These are phyloP conservation scores for Nannobrachium achirus DNA, from an alignment of 2,113 vertebrate genomes.

Conservation along the genomic window DNA sequence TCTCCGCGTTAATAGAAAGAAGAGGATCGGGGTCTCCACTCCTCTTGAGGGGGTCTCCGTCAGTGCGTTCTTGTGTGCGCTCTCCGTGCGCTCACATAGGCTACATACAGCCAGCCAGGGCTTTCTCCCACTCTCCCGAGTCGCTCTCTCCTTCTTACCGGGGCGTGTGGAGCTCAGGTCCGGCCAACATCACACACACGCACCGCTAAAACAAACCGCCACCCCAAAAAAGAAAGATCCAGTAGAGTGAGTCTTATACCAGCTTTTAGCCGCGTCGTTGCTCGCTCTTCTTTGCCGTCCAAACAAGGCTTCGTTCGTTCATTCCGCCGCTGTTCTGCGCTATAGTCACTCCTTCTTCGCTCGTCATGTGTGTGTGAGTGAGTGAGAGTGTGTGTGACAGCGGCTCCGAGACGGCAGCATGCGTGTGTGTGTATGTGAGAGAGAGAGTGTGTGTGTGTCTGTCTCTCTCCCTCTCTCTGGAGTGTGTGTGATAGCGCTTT, in stretches of 20 bases:
- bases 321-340: constrained; percentile 11
- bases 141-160: constrained; percentile 14
- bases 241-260: constrained; percentile 18
- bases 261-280: background rate
- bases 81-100: too few relatives aligned
- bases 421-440: constrained; percentile 36
- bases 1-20: too few relatives aligned
- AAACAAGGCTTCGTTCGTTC: constrained; percentile 10
- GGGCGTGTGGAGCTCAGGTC: background rate
- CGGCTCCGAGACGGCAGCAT: constrained; percentile 43
- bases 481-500: constrained; percentile 78
- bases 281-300: constrained; percentile 7
- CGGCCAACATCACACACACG: too few relatives aligned
- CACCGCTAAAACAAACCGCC: too few relatives aligned
- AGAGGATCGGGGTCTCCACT: too few relatives aligned
- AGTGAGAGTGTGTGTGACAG: constrained; percentile 65
- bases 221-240: background rate
- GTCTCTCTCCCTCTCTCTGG: background rate
- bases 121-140: too few relatives aligned
- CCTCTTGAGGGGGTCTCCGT: too few relatives aligned
- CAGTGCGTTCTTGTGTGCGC: too few relatives aligned
- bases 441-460: constrained; percentile 68
- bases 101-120: too few relatives aligned
- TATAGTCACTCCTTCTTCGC: constrained; percentile 21
- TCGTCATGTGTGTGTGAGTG: constrained; percentile 24